Evolutionary conservation across 2,113 vertebrate genomes (phyloP).

Genomic region (Entosphenus tridentatus): DNA sequence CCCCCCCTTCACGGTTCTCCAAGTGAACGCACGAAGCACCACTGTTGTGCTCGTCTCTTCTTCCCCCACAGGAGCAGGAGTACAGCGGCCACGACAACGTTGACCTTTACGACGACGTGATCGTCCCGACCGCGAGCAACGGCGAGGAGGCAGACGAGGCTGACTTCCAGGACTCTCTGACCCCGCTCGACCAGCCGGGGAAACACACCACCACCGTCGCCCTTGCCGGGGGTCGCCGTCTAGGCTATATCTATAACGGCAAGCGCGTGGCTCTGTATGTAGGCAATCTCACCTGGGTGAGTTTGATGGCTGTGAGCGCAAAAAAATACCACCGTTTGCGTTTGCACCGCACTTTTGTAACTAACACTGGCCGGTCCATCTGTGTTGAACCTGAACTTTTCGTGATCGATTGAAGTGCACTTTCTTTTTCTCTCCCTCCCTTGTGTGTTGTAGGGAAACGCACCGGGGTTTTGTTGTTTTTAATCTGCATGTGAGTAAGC

Average conservation of each 20-base stretch:
- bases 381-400: too few species aligned
- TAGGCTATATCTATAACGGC: conserved; percentile 79
- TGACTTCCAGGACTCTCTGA: conserved; percentile 76
- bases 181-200: conserved; percentile 54
- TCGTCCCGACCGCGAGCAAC: conserved; percentile 94
- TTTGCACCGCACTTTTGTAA: too few species aligned
- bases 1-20: not conserved
- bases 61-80: conserved; percentile 49
- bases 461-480: too few species aligned
- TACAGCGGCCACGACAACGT: conserved; percentile 91
- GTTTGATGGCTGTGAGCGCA: conserved; percentile 14
- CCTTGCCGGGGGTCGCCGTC: conserved; percentile 28
- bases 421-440: too few species aligned
- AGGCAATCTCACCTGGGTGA: conserved; percentile 87
- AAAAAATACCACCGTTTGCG: too few species aligned
- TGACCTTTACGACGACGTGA: conserved; percentile 91
- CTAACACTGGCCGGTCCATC: too few species aligned
- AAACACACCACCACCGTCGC: conserved; percentile 38
- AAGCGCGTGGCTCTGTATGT: conserved; percentile 92
- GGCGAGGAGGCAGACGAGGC: conserved; percentile 89
- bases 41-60: not conserved
- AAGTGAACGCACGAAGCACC: not conserved
- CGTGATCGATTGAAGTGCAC: too few species aligned
- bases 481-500: too few species aligned
- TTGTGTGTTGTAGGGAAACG: too few species aligned